Conservation (phyloP, 2,888 invertebrate genomes). For the Ormia ochracea region DNA sequence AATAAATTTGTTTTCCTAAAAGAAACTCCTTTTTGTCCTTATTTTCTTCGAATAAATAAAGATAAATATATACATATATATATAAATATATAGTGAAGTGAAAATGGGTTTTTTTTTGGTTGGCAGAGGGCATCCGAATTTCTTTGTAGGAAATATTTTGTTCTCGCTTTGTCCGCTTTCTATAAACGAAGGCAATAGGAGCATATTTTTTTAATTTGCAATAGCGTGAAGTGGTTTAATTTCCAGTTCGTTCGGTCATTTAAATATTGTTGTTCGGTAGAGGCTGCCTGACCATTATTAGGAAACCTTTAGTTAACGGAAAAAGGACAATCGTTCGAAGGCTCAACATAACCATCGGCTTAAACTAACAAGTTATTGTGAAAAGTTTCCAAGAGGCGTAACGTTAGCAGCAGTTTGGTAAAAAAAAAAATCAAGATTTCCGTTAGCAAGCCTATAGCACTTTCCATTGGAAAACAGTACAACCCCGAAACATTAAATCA, state of each 20-base stretch:
- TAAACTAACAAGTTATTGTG: no score
- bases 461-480: slow-evolving; percentile 44
- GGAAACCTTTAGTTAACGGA: no score
- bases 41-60: neutral
- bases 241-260: no score
- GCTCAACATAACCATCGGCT: no score
- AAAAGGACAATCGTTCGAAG: no score
- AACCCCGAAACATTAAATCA: neutral
- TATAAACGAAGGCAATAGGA: neutral
- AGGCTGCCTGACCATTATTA: no score
- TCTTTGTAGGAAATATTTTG: neutral
- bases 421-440: neutral
- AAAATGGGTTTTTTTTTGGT: slow-evolving; percentile 28
- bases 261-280: no score
- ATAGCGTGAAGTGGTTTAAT: no score
- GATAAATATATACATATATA: neutral
- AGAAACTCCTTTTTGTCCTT: neutral
- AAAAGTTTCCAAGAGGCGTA: no score
- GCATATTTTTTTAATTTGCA: no score
- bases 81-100: slow-evolving; percentile 52
- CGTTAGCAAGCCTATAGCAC: slow-evolving; percentile 29
- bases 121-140: slow-evolving; percentile 16
- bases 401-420: neutral
- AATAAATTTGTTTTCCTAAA: no score
- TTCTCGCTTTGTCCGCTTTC: neutral